Conservation (phyloP, 2,888 invertebrate species). For the Schizaphis graminum region DNA sequence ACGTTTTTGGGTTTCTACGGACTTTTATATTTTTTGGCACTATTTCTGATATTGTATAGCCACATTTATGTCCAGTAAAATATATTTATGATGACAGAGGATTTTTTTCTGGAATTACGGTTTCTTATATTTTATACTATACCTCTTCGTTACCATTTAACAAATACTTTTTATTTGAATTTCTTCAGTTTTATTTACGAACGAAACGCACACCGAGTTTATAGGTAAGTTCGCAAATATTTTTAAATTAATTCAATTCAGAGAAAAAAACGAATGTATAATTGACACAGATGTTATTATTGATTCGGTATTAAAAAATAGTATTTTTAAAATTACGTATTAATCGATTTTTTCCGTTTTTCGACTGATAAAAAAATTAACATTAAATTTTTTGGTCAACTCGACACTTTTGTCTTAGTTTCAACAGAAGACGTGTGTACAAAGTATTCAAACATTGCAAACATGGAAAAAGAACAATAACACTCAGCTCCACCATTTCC, state of each 20-base stretch:
- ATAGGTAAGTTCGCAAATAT: neutral
- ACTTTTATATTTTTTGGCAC: conserved; percentile 45
- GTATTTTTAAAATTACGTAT: neutral
- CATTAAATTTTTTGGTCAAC: neutral
- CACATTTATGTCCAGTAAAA: conserved; percentile 48
- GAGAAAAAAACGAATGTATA: neutral
- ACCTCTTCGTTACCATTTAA: conserved; percentile 12
- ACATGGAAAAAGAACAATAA: conserved; percentile 18
- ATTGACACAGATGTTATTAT: neutral
- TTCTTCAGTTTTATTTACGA: neutral
- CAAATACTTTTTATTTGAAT: conserved; percentile 23
- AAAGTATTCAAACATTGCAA: neutral
- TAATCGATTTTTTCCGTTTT: neutral
- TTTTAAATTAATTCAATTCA: neutral
- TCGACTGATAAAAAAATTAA: neutral
- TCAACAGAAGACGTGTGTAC: neutral
- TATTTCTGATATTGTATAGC: conserved; percentile 31
- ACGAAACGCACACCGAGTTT: neutral
- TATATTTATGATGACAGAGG: conserved; percentile 62
- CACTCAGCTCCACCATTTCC: conserved; percentile 11
- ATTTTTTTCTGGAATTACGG: conserved; percentile 47
- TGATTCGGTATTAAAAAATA: neutral
- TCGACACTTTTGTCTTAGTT: neutral
- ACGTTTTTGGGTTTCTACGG: conserved; percentile 8
- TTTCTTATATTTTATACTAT: conserved; percentile 29